These are phyloP conservation scores for Tipula vernalis DNA, from an alignment of 2,888 invertebrate species.

Conservation along the genomic window DNA sequence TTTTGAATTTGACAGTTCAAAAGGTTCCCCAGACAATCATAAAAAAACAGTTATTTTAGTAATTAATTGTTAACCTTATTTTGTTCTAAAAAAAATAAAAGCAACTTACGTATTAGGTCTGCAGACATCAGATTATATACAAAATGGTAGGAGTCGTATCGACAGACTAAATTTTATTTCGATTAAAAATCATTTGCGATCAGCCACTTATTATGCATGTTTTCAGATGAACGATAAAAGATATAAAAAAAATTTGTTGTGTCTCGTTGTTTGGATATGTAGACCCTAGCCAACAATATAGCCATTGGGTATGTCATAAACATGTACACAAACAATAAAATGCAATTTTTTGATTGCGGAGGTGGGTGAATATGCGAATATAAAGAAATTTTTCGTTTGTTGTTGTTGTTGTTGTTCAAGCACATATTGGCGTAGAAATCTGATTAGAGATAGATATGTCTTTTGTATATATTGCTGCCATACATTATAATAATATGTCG, in stretches of 20 bases:
- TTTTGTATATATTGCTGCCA: background rate
- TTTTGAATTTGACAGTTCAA: no score
- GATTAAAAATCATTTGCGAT: background rate
- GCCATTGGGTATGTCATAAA: background rate
- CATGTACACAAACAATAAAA: background rate
- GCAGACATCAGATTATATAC: no score
- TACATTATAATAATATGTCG: background rate
- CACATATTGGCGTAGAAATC: background rate
- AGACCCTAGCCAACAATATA: background rate
- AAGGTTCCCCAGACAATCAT: no score
- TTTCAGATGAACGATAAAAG: background rate
- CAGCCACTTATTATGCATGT: background rate
- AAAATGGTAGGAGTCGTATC: background rate
- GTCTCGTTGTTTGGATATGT: background rate
- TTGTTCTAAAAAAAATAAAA: no score
- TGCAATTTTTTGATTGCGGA: background rate
- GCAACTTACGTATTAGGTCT: no score
- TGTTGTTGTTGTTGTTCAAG: background rate
- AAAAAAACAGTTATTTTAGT: no score
- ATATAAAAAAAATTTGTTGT: background rate
- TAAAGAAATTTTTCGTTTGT: background rate
- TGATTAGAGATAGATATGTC: background rate
- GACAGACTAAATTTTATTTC: background rate
- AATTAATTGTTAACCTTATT: no score
- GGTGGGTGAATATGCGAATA: background rate